These are phyloP conservation scores for Monomorium pharaonis DNA, from an alignment of 1,140 invertebrate genomes.

Conservation along the genomic window DNA sequence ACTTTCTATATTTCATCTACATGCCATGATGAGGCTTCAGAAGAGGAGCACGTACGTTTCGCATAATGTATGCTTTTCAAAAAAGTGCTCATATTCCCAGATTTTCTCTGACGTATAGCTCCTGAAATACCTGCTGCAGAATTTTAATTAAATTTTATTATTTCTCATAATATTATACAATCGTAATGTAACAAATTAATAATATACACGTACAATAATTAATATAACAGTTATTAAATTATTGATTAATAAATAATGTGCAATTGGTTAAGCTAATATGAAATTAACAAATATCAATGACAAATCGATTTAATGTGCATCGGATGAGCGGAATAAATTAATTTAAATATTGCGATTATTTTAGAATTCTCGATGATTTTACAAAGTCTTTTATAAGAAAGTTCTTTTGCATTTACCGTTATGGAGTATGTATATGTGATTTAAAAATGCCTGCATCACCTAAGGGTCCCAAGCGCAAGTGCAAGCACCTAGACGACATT, in stretches of 20 bases:
- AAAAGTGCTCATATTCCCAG: background rate
- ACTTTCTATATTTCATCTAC: slow-evolving; percentile 4
- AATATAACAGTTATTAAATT: background rate
- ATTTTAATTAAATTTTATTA: background rate
- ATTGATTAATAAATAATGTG: background rate
- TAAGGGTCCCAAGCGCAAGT: slow-evolving; percentile 38
- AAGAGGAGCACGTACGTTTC: background rate
- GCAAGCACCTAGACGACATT: slow-evolving; percentile 35
- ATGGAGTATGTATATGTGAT: background rate
- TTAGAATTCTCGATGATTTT: background rate
- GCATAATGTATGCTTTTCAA: background rate
- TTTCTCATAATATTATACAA: background rate
- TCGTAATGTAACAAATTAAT: background rate
- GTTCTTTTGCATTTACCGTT: background rate
- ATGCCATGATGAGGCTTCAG: background rate
- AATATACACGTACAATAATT: background rate
- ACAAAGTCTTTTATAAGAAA: background rate
- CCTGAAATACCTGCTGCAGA: background rate
- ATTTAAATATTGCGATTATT: background rate
- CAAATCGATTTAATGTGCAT: background rate
- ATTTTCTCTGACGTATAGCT: background rate
- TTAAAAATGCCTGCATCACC: background rate
- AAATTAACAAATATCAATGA: background rate
- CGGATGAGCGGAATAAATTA: background rate
- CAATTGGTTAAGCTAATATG: background rate